phyloP scores from a whole-genome alignment of 2,888 invertebrate genomes.

The Noctua janthe region DNA sequence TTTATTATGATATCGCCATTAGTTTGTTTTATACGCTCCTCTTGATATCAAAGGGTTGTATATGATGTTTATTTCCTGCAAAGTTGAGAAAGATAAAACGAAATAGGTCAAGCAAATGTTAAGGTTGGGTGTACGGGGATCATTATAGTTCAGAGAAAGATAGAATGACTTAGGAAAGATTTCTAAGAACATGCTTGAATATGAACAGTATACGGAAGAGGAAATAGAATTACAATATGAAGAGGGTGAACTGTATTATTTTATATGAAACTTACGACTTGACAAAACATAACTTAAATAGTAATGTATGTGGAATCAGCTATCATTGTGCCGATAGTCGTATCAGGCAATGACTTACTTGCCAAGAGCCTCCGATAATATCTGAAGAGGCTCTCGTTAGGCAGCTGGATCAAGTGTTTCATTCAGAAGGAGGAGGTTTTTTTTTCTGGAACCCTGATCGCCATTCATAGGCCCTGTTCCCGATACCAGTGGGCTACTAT shows the following conservation, averaged over 20 bases:
- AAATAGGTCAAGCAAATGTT: conserved; percentile 40
- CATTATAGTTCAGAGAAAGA: conserved; percentile 37
- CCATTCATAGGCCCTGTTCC: no score
- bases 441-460: no score
- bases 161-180: conserved; percentile 12
- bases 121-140: conserved; percentile 22
- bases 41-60: conserved; percentile 38
- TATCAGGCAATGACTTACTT: no score
- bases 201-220: not conserved
- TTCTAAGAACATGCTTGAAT: conserved; percentile 6
- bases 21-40: conserved; percentile 44
- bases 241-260: not conserved
- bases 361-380: no score
- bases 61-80: conserved; percentile 31
- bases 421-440: no score
- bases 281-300: not conserved
- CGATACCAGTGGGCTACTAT: no score
- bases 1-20: conserved; percentile 55
- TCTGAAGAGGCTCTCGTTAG: no score
- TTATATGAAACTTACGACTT: not conserved
- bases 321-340: no score
- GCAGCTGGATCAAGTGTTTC: no score
- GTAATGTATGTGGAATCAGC: not conserved
- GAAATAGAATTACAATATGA: not conserved
- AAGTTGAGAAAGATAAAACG: conserved; percentile 39